Conservation (phyloP, 1,140 invertebrate genomes). For the Protaetia brevitarsis region DNA sequence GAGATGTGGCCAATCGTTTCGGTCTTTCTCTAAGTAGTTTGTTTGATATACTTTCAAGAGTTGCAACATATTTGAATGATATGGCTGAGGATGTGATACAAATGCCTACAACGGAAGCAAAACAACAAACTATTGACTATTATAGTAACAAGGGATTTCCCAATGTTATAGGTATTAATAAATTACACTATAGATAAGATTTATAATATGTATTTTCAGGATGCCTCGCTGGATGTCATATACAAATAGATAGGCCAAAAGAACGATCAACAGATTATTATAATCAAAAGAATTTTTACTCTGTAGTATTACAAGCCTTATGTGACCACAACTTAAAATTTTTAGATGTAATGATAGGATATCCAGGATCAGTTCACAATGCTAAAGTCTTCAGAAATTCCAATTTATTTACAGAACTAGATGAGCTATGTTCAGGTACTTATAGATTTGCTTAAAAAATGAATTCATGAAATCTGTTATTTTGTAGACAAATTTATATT, state of each 20-base stretch:
- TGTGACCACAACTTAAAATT: conserved; percentile 19
- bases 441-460: conserved; percentile 10
- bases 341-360: conserved; percentile 18
- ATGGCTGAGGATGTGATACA: too few species aligned
- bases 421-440: background rate
- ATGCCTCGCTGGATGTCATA: background rate
- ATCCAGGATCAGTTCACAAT: conserved; percentile 16
- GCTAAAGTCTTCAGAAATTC: conserved; percentile 17
- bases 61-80: too few species aligned
- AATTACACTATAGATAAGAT: background rate
- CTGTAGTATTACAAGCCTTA: background rate
- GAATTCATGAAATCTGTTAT: background rate
- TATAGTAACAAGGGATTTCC: conserved; percentile 11
- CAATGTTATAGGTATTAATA: conserved; percentile 17
- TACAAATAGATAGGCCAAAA: conserved; percentile 10
- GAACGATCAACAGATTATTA: background rate
- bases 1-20: too few species aligned
- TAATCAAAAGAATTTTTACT: background rate
- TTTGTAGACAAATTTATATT: conserved; percentile 13
- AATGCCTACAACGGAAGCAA: too few species aligned
- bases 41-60: too few species aligned
- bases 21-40: too few species aligned
- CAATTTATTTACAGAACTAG: conserved; percentile 24
- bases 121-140: conserved; percentile 5
- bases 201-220: conserved; percentile 4